A percentile compares a stretch with the other conserved stretches of the same genome.
phyloP scores from a whole-genome alignment of 2,113 vertebrate genomes.

The Scomber japonicus region DNA sequence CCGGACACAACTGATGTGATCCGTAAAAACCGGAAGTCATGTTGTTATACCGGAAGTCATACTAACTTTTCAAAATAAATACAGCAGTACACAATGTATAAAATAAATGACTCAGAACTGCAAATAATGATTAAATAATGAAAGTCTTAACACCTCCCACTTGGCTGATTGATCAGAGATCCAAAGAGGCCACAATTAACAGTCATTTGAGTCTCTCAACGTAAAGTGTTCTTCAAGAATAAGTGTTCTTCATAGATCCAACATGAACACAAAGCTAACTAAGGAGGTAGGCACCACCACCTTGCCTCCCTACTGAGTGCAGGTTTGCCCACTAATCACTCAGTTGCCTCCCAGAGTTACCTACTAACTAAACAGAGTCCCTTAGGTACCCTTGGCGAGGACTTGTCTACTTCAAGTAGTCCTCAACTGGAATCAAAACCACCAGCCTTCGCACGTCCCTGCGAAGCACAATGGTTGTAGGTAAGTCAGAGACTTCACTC shows the following conservation, averaged over 20 bases:
- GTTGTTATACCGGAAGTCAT: too few species aligned
- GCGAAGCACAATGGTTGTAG: conserved; percentile 12
- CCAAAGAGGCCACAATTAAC: conserved; percentile 15
- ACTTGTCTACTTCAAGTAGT: conserved; percentile 1
- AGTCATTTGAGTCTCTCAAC: not conserved
- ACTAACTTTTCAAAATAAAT: too few species aligned
- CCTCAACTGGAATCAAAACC: conserved; percentile 14
- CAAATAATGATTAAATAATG: too few species aligned
- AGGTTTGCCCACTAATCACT: conserved; percentile 20
- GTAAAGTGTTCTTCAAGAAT: not conserved
- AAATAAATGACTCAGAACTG: too few species aligned
- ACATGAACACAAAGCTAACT: conserved; percentile 12
- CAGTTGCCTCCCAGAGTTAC: conserved; percentile 22
- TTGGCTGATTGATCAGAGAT: conserved; percentile 6
- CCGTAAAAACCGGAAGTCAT: too few species aligned
- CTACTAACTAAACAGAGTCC: conserved; percentile 14
- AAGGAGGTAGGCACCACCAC: conserved; percentile 21
- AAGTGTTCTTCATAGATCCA: not conserved
- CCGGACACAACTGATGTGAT: too few species aligned
- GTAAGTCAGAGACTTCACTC: not conserved
- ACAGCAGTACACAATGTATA: too few species aligned
- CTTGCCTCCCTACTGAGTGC: conserved; percentile 28
- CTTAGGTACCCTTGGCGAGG: conserved; percentile 17
- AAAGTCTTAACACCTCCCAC: conserved; percentile 12
- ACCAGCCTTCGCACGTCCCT: conserved; percentile 25